Conservation (phyloP, 2,113 vertebrate species). For the Callospermophilus lateralis region DNA sequence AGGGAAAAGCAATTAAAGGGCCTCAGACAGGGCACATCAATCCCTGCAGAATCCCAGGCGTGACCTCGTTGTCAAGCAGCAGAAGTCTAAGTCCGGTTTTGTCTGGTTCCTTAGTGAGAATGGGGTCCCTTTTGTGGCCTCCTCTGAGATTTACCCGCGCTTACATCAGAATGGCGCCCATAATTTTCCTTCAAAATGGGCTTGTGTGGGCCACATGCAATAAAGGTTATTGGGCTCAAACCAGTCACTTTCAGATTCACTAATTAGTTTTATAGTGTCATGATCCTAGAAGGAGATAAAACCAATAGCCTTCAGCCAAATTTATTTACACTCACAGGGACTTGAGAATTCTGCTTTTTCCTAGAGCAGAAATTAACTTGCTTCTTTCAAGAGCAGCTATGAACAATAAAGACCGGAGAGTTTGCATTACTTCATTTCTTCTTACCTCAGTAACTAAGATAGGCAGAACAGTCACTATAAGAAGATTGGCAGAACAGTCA, state of each 20-base stretch:
- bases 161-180: background rate
- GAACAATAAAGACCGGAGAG: background rate
- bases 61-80: background rate
- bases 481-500: background rate
- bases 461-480: background rate
- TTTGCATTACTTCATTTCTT: background rate
- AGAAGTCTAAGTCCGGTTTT: background rate
- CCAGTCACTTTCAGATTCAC: background rate
- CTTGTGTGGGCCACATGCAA: background rate
- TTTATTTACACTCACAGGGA: background rate
- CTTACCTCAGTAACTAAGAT: background rate
- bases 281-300: constrained; percentile 1
- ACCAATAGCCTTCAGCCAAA: background rate
- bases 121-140: background rate
- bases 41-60: background rate
- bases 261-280: background rate
- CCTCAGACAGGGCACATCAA: background rate
- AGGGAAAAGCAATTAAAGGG: constrained; percentile 48
- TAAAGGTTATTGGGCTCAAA: constrained; percentile 26
- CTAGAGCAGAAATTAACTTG: constrained; percentile 53
- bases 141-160: background rate
- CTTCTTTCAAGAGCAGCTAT: background rate
- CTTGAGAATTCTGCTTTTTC: constrained; percentile 17
- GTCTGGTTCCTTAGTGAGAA: background rate
- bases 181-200: constrained; percentile 60